Percentiles rank a stretch among this genome's conserved stretches.
Evolutionary conservation across 2,797 vertebrate species (phyloP).

Genomic region (Clarias laeviceps): DNA sequence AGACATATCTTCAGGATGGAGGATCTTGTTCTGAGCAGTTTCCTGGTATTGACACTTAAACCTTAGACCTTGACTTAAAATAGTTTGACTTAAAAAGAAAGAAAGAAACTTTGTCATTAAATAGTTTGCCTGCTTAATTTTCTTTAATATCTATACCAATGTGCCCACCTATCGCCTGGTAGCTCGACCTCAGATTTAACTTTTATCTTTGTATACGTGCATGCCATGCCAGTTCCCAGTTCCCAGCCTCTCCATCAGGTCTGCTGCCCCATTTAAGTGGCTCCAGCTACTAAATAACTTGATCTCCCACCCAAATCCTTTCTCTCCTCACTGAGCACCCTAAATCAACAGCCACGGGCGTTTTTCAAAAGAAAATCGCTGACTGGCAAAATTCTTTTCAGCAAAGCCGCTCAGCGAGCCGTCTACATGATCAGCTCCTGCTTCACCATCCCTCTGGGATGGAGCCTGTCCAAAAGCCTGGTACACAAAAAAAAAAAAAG

Average conservation of each 20-base stretch:
- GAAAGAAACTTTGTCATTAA: not conserved
- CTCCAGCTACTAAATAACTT: slow-evolving; percentile 79
- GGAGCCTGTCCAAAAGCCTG: slow-evolving; percentile 2
- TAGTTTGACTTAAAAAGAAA: not conserved
- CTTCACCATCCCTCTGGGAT: not conserved
- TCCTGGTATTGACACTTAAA: not conserved
- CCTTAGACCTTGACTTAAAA: not conserved
- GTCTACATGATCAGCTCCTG: slow-evolving; percentile 17
- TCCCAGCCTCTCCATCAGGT: slow-evolving; percentile 70
- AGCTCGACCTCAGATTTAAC: slow-evolving; percentile 33
- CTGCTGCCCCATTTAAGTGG: slow-evolving; percentile 73
- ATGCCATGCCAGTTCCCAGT: slow-evolving; percentile 77
- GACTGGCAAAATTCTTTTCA: slow-evolving; percentile 11
- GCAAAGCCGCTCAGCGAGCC: not conserved
- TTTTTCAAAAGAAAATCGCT: slow-evolving; percentile 73
- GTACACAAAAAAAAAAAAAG: not conserved
- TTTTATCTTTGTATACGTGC: slow-evolving; percentile 61
- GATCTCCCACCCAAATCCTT: slow-evolving; percentile 77
- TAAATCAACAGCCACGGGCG: slow-evolving; percentile 76
- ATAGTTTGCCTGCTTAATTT: not conserved
- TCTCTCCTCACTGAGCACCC: slow-evolving; percentile 73
- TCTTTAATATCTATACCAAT: not conserved
- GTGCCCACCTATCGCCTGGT: not conserved
- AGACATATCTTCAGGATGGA: not conserved
- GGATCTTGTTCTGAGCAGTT: not conserved